Percentiles rank a stretch among this genome's conserved stretches.
Conservation (phyloP, 2,797 vertebrate species). For the Liasis olivaceus region DNA sequence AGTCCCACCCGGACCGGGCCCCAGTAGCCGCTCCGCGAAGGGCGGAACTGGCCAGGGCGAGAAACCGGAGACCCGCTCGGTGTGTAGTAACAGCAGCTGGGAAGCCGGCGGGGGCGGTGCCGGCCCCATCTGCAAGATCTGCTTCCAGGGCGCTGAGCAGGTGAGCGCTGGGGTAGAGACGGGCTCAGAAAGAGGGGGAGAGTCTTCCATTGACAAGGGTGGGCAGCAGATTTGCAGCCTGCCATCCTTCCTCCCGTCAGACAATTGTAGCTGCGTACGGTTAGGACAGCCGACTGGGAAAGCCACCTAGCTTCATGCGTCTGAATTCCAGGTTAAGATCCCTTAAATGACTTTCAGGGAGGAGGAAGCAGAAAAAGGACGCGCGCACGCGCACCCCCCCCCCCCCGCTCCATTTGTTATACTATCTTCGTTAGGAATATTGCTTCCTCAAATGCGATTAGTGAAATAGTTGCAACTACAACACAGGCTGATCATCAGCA, state of each 20-base stretch:
- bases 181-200: neutral
- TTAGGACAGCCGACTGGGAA: neutral
- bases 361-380: too few species aligned
- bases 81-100: slow-evolving; percentile 85
- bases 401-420: neutral
- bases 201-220: neutral
- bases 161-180: slow-evolving; percentile 58
- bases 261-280: neutral
- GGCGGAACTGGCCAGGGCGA: slow-evolving; percentile 48
- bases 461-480: neutral
- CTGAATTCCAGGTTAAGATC: neutral
- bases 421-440: neutral
- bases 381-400: neutral
- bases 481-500: slow-evolving; percentile 60
- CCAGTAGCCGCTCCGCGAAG: slow-evolving; percentile 29
- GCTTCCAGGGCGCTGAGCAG: slow-evolving; percentile 93
- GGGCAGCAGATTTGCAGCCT: neutral
- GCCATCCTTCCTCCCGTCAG: neutral
- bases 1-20: slow-evolving; percentile 37
- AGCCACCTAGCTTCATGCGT: neutral
- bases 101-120: slow-evolving; percentile 77
- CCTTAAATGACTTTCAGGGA: neutral
- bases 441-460: neutral
- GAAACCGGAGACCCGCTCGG: slow-evolving; percentile 78
- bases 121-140: slow-evolving; percentile 92